phyloP scores from a whole-genome alignment of 2,888 invertebrate genomes.

The Xestia c-nigrum region DNA sequence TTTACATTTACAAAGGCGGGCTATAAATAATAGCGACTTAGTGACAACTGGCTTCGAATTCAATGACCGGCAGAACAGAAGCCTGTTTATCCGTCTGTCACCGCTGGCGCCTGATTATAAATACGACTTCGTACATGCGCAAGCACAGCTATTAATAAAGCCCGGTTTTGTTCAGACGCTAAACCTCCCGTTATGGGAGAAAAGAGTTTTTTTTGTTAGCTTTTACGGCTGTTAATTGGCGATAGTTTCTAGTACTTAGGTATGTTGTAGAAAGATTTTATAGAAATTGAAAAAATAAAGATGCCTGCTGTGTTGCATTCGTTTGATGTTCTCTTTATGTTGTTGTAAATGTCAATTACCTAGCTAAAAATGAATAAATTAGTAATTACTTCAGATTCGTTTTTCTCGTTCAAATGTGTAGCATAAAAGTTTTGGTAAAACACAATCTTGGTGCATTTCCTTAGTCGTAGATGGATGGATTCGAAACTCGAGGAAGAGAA shows the following conservation, averaged over 20 bases:
- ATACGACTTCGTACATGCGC: slow-evolving; percentile 47
- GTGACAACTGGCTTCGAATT: slow-evolving; percentile 62
- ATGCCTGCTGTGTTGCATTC: background rate
- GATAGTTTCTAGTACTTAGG: slow-evolving; percentile 28
- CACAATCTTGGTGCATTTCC: background rate
- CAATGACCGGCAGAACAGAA: slow-evolving; percentile 65
- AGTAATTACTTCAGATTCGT: background rate
- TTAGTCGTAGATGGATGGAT: background rate
- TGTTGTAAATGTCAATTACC: background rate
- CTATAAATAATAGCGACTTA: slow-evolving; percentile 57
- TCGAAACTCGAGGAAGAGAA: slow-evolving; percentile 3
- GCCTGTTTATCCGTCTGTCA: slow-evolving; percentile 68
- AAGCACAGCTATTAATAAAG: slow-evolving; percentile 46
- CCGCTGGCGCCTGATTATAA: slow-evolving; percentile 66
- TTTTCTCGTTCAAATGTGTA: slow-evolving; percentile 5
- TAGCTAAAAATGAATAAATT: background rate
- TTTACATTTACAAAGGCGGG: slow-evolving; percentile 51
- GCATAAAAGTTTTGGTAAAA: background rate
- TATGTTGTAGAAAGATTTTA: slow-evolving; percentile 21
- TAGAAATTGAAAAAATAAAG: fast-evolving
- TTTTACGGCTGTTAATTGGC: slow-evolving; percentile 50
- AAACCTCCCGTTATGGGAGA: slow-evolving; percentile 45
- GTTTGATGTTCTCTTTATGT: background rate
- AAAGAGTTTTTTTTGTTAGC: slow-evolving; percentile 45
- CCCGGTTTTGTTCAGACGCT: slow-evolving; percentile 50